Base-by-base conservation (phyloP, 1,140 invertebrate species). In the Penaeus indicus region DNA sequence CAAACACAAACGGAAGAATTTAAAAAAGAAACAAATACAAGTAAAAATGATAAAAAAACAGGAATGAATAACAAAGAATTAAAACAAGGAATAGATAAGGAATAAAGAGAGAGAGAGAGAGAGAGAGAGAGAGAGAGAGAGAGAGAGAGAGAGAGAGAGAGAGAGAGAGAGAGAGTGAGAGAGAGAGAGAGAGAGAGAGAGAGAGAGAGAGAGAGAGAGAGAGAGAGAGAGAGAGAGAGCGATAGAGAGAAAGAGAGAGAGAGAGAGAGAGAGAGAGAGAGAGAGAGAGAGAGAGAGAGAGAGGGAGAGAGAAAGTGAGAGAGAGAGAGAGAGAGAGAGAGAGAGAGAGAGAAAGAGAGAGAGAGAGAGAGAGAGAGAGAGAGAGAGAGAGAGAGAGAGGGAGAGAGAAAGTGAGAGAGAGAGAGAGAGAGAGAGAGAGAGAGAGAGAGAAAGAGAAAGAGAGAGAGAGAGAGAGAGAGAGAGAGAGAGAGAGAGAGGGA, bases 211-310 rank as follows among this genome's bases (percentile, higher is more conserved):
- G 72, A 42, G 5, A 4, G 60, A 79, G 13, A 4, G n/a, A 47
- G 72, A 42, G 5, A 4, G 60, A 79, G 13, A 4, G n/a, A 47
- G 72, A 42, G 5, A 4, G 60, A 79, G 13, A 4, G n/a, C n/a
- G n/a, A n/a, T n/a, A n/a, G n/a, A n/a, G n/a, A n/a, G n/a, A n/a
- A n/a, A n/a, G n/a, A n/a, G n/a, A n/a, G n/a, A n/a, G n/a, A n/a
- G n/a, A n/a, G n/a, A n/a, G n/a, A n/a, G n/a, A n/a, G n/a, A n/a
- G 67, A 75, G 64, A 25, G 67, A 69, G 78, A 80, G 8, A 47
- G 22, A 47, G 25, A 75, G 77, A 38, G 42, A 47, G 77, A 79
- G 42, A 79, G 8, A 13, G 16, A 27, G 16, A 77, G 27, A 77
- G 75, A 27, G 47, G 38, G 4, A 38, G 78, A 54, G 47, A n/a